These are phyloP conservation scores for Lasaia peninsularis DNA, from an alignment of 1,140 invertebrate species.

Conservation along the genomic window DNA sequence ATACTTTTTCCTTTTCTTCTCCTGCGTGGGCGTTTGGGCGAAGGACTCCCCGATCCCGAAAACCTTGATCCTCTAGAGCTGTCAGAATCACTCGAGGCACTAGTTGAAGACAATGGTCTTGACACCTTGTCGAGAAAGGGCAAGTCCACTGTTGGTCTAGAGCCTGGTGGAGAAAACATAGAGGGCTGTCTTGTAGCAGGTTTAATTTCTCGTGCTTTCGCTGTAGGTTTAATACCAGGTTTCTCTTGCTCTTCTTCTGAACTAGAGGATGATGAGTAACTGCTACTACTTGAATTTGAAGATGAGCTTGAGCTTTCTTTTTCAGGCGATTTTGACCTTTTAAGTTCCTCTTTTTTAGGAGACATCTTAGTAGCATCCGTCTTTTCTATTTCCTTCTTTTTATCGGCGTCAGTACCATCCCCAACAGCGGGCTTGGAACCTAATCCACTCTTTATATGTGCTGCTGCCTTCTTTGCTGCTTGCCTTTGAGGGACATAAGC, in stretches of 20 bases:
- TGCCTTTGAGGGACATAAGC: slow-evolving; percentile 93
- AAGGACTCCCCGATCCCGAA: slow-evolving; percentile 57
- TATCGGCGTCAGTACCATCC: slow-evolving; percentile 71
- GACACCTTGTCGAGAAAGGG: slow-evolving; percentile 81
- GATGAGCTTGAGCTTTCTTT: slow-evolving; percentile 72
- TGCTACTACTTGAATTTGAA: slow-evolving; percentile 68
- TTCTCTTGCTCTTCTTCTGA: slow-evolving; percentile 75
- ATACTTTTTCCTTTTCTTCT: slow-evolving; percentile 58
- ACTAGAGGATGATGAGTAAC: slow-evolving; percentile 71
- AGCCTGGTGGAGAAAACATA: slow-evolving; percentile 65
- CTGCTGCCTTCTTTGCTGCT: slow-evolving; percentile 93
- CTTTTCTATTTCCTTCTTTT: slow-evolving; percentile 65
- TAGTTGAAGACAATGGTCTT: slow-evolving; percentile 74
- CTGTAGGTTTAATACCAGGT: slow-evolving; percentile 53
- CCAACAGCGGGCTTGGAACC: slow-evolving; percentile 77
- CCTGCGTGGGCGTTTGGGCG: slow-evolving; percentile 56
- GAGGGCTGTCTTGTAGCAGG: slow-evolving; percentile 52
- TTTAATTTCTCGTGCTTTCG: slow-evolving; percentile 64
- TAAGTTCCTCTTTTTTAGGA: slow-evolving; percentile 66
- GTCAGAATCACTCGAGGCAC: slow-evolving; percentile 75
- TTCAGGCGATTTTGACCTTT: slow-evolving; percentile 42
- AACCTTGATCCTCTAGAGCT: slow-evolving; percentile 62
- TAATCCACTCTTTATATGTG: slow-evolving; percentile 90
- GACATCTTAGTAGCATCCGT: slow-evolving; percentile 46
- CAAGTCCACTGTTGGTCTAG: slow-evolving; percentile 76